Conservation (phyloP, 2,113 vertebrate genomes). For the Malurus elegans region DNA sequence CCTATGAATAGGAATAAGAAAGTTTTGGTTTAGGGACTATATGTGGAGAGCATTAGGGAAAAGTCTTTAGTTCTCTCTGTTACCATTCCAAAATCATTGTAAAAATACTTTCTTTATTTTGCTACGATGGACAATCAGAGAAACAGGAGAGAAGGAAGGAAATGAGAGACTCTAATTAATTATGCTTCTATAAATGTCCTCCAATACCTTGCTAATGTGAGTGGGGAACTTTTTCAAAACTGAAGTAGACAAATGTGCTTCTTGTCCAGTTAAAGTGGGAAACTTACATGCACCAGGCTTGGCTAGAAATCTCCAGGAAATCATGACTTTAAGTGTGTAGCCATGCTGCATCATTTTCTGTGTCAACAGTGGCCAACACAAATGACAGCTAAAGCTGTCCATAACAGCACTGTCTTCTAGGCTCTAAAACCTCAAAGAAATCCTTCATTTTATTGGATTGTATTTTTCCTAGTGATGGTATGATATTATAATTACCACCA, state of each 20-base stretch:
- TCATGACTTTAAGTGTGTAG: not conserved
- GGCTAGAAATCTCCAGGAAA: conserved; percentile 6
- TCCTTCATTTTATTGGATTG: not conserved
- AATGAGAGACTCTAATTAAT: conserved; percentile 24
- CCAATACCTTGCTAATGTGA: not conserved
- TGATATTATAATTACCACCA: not conserved
- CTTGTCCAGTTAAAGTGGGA: not conserved
- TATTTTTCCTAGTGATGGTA: not conserved
- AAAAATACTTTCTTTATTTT: not conserved
- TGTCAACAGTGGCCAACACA: not conserved
- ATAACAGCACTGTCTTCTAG: not conserved
- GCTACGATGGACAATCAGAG: not conserved
- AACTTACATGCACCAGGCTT: not conserved
- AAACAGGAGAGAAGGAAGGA: not conserved
- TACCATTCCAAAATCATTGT: not conserved
- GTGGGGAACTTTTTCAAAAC: not conserved
- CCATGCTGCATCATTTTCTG: not conserved
- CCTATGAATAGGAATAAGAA: not conserved
- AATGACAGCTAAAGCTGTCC: not conserved
- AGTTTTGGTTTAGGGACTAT: not conserved
- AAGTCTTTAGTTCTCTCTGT: not conserved
- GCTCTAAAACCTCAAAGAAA: conserved; percentile 8
- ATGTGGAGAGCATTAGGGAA: not conserved
- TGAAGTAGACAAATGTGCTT: not conserved
- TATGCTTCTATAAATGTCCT: conserved; percentile 14